phyloP scores from a whole-genome alignment of 2,113 vertebrate species.

The Hydropotes inermis region DNA sequence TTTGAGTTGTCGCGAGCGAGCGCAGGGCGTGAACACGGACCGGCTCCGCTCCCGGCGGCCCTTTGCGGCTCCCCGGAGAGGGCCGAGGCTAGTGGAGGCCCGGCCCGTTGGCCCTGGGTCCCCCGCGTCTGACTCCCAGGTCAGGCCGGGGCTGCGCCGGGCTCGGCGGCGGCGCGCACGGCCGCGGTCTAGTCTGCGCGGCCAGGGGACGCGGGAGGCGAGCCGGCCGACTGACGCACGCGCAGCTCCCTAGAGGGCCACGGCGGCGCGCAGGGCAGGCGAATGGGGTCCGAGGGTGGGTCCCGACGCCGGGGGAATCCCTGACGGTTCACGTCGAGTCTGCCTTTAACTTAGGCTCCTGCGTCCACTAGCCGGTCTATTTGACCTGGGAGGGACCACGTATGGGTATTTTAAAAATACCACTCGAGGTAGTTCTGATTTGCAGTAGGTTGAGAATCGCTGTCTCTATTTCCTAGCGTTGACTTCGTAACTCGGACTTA shows the following conservation, averaged over 20 bases:
- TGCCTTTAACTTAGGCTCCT: too few relatives aligned
- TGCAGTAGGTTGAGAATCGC: not conserved
- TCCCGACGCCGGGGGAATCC: not conserved
- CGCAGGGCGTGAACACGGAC: not conserved
- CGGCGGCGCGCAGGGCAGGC: accelerated
- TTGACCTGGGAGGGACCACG: not conserved
- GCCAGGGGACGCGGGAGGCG: not conserved
- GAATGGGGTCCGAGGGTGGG: accelerated
- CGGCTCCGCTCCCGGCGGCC: not conserved
- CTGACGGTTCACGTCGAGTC: accelerated
- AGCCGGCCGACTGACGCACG: not conserved
- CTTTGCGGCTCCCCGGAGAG: not conserved
- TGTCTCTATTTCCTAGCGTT: not conserved
- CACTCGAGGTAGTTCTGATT: not conserved
- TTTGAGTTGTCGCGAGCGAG: not conserved
- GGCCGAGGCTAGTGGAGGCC: not conserved
- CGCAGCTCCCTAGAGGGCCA: not conserved
- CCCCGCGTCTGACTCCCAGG: not conserved
- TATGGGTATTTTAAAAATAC: not conserved
- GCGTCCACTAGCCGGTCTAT: too few relatives aligned
- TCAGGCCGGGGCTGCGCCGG: accelerated
- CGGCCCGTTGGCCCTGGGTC: not conserved
- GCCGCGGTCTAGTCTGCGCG: accelerated
- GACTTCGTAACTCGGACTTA: not conserved
- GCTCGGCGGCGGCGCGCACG: not conserved